Percentiles rank a stretch among this genome's conserved stretches.
These are phyloP conservation scores for Uropetala carovei DNA, from an alignment of 2,888 invertebrate species.

Conservation along the genomic window DNA sequence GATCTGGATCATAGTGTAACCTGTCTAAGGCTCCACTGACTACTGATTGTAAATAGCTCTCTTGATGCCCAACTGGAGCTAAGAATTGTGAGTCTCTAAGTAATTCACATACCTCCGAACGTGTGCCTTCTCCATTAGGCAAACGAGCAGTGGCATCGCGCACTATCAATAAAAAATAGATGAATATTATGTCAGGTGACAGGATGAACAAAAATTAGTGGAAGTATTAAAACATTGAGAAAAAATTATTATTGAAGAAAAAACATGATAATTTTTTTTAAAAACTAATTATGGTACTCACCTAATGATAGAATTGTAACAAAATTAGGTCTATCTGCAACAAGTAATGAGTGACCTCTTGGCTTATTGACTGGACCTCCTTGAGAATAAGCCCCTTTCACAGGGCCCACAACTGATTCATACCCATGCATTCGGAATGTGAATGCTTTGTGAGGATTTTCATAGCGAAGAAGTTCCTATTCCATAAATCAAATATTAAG, in stretches of 20 bases:
- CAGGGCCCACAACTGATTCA: conserved; percentile 88
- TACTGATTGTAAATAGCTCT: conserved; percentile 86
- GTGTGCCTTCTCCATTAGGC: conserved; percentile 95
- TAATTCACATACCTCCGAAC: conserved; percentile 93
- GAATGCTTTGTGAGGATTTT: conserved; percentile 93
- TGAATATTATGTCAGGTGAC: not conserved
- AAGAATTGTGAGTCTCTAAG: conserved; percentile 86
- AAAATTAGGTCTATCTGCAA: conserved; percentile 90
- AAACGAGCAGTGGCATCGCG: conserved; percentile 94
- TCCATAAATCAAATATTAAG: conserved; percentile 70
- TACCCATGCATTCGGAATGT: conserved; percentile 93
- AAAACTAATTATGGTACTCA: conserved; percentile 69
- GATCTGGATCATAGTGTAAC: conserved; percentile 93
- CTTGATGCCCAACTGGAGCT: conserved; percentile 76
- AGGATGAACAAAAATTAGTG: not conserved
- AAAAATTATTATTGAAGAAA: too few species aligned
- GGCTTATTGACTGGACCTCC: conserved; percentile 77
- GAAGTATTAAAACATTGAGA: not conserved
- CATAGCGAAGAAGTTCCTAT: conserved; percentile 90
- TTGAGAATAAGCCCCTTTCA: conserved; percentile 84
- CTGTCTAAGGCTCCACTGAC: conserved; percentile 94
- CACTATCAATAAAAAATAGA: conserved; percentile 75
- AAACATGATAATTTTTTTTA: too few species aligned
- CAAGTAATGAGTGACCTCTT: conserved; percentile 89
- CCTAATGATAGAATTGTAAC: conserved; percentile 91